Percentiles rank a stretch among this genome's conserved stretches.
These are phyloP conservation scores for Chauna torquata DNA, from an alignment of 2,113 vertebrate genomes.

Conservation along the genomic window DNA sequence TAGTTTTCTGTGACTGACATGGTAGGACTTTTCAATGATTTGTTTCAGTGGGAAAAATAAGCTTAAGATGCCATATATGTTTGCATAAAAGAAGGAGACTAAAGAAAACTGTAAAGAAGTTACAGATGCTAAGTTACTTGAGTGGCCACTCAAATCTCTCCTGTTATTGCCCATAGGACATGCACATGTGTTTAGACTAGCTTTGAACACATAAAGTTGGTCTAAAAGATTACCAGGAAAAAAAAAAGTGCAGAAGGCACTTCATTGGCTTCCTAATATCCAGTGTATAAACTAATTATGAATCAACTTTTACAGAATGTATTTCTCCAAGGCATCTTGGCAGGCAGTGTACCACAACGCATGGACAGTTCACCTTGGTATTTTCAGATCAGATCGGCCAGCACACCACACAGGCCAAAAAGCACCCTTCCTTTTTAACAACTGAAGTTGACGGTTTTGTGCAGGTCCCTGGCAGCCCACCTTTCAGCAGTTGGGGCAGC, in stretches of 20 bases:
- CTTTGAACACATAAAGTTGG: background rate
- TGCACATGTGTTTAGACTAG: too few relatives aligned
- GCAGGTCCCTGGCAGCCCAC: background rate
- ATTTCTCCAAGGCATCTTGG: background rate
- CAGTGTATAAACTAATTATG: background rate
- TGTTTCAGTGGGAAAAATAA: background rate
- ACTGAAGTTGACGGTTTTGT: background rate
- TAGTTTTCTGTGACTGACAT: background rate
- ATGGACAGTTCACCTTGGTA: fast-evolving
- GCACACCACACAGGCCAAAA: background rate
- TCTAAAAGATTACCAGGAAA: background rate
- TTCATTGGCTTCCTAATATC: background rate
- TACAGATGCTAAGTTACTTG: background rate
- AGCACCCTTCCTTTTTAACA: background rate
- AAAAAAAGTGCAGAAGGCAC: background rate
- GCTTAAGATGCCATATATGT: background rate
- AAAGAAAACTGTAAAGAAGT: background rate
- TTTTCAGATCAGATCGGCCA: background rate
- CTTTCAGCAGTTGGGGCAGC: background rate
- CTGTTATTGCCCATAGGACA: background rate
- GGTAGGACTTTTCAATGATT: background rate
- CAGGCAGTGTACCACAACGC: fast-evolving
- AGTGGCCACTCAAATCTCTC: background rate
- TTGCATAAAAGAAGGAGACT: background rate
- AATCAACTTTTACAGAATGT: background rate